Evolutionary conservation across 2,113 vertebrate species (phyloP), one percentile per base, ranked within the genome.

Genomic region (Dromas ardeola): DNA sequence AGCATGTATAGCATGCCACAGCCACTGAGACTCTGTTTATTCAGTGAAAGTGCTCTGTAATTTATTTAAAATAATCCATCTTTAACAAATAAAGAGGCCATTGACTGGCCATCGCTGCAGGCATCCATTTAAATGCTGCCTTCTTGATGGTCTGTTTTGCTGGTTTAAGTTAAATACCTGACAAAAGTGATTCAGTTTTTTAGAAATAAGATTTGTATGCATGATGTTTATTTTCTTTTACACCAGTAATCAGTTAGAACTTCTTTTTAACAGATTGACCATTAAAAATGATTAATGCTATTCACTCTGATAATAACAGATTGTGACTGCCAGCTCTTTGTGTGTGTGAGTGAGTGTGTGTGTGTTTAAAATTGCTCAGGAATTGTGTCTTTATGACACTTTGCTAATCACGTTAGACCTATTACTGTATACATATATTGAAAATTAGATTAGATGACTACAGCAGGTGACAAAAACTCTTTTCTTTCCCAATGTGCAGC

Each of bases 61-160:
- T 99, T 99, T 99, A 99, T 99, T 99, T 99, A 98, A 99, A 99
- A 99, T 99, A 99, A 99, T 99, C 99, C 99, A 99, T 99, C 98
- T 99, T 99, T 99, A 99, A 99, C 99, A 99, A 99, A 99, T 99
- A 99, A 99, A 99, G 99, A 99, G 98, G 97, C 99, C 98, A 99
- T 99, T 99, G 99, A 99, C 95, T 97, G 97, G 67, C 96, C 98
- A 98, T 98, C 98, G 97, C 98, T 98, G 98, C 98, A 99, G 99
- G 99, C 98, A 82, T 98, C 98, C 97, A 98, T 98, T 99, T 99
- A 99, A 99, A 99, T 98, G 97, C 89, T 96, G 93, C 97, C 98
- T 97, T 98, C 98, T 98, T 98, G 98, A 99, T 97, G 98, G 98
- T 96, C 97, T 98, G 97, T 98, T 98, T 98, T 98, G 98, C 98